Conservation (phyloP, 2,797 vertebrate species). For the Phrynocephalus vlangalii region DNA sequence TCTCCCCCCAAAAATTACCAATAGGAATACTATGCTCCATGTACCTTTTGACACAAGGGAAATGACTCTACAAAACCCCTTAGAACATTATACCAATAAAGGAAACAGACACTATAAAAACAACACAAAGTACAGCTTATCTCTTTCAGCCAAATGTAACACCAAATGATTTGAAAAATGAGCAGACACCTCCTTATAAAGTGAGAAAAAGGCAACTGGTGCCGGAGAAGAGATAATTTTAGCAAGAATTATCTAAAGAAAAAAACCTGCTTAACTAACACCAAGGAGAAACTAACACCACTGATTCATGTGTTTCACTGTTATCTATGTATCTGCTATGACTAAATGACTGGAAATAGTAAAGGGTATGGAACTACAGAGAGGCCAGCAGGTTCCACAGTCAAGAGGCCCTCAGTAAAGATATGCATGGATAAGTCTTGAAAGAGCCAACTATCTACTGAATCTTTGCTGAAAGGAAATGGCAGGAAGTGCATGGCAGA, state of each 20-base stretch:
- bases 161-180: not conserved
- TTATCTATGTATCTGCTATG: not conserved
- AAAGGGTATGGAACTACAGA: not conserved
- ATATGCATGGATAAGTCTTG: too few species aligned
- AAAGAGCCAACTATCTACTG: too few species aligned
- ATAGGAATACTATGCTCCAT: not conserved
- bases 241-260: too few species aligned
- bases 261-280: not conserved
- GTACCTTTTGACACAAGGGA: not conserved
- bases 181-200: not conserved
- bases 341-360: not conserved
- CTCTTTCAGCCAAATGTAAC: not conserved
- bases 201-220: not conserved
- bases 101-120: not conserved
- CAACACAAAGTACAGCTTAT: not conserved
- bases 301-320: too few species aligned
- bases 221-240: constrained; percentile 1
- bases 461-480: too few species aligned
- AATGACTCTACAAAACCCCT: not conserved
- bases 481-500: too few species aligned
- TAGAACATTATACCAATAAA: not conserved
- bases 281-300: too few species aligned
- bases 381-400: too few species aligned
- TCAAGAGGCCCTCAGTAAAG: not conserved
- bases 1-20: not conserved